A percentile compares a stretch with the other conserved stretches of the same genome.
These are phyloP conservation scores for Lacerta bilineata DNA, from an alignment of 2,797 vertebrate species.

Conservation along the genomic window DNA sequence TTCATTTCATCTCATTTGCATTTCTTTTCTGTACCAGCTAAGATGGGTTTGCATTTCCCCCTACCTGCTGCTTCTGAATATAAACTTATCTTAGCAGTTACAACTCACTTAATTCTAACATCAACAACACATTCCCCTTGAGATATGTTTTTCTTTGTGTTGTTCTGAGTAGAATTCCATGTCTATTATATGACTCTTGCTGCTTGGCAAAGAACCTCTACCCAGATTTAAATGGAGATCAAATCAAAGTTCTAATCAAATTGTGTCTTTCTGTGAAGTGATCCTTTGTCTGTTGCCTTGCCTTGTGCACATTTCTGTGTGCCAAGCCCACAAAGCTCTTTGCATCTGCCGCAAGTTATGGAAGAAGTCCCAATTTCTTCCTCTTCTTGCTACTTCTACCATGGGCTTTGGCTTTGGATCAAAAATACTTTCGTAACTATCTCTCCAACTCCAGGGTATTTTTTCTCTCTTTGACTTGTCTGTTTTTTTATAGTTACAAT, in stretches of 20 bases:
- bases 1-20: neutral
- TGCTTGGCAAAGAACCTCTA: neutral
- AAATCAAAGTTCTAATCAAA: neutral
- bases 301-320: neutral
- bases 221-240: neutral
- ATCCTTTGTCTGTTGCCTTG: neutral
- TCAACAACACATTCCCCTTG: neutral
- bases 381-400: neutral
- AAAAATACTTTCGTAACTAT: neutral
- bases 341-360: neutral
- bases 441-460: no score
- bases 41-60: neutral
- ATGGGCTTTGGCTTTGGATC: neutral
- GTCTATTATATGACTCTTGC: neutral
- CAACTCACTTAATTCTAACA: constrained; percentile 3
- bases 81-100: neutral
- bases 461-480: neutral
- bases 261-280: neutral
- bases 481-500: neutral
- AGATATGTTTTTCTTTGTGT: neutral
- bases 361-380: neutral
- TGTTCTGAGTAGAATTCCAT: neutral
- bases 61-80: neutral
- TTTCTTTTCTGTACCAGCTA: neutral
- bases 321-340: neutral